Percentiles rank a stretch among this genome's conserved stretches.
phyloP scores from a whole-genome alignment of 2,888 invertebrate genomes.

The Ditylenchus weischeri region DNA sequence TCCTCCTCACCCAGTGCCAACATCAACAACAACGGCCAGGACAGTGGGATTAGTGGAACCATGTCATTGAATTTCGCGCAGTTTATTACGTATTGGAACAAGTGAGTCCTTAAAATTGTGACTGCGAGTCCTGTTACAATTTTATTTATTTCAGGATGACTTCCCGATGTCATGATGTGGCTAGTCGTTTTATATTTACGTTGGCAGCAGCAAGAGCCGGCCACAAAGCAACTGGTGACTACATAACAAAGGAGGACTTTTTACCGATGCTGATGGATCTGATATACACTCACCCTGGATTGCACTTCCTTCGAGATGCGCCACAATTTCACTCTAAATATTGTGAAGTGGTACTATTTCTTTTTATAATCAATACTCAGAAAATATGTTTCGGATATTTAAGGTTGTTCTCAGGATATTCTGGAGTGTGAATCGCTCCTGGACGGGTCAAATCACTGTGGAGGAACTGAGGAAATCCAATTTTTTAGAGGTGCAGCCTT shows the following conservation, averaged over 20 bases:
- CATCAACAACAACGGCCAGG: constrained; percentile 7
- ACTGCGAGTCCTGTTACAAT: not conserved
- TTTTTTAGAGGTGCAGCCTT: constrained; percentile 58
- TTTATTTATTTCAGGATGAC: constrained; percentile 40
- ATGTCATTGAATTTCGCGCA: constrained; percentile 41
- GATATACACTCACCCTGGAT: constrained; percentile 76
- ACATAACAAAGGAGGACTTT: constrained; percentile 78
- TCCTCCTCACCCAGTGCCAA: not conserved
- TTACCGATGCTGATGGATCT: constrained; percentile 81
- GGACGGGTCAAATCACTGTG: constrained; percentile 87
- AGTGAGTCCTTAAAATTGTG: constrained; percentile 12
- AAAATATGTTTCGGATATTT: constrained; percentile 44
- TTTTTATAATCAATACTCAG: not conserved
- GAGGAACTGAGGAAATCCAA: constrained; percentile 86
- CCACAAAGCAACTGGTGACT: constrained; percentile 47
- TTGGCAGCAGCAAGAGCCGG: constrained; percentile 59
- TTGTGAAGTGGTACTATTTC: constrained; percentile 78
- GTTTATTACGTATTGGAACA: constrained; percentile 41
- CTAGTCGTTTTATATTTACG: constrained; percentile 68
- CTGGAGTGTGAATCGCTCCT: constrained; percentile 91
- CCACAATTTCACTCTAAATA: constrained; percentile 98
- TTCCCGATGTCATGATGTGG: constrained; percentile 54
- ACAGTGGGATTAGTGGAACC: constrained; percentile 16
- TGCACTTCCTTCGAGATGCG: constrained; percentile 93
- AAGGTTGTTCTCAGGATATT: constrained; percentile 94